phyloP scores from a whole-genome alignment of 2,888 invertebrate species.

The Lithophane leautieri region DNA sequence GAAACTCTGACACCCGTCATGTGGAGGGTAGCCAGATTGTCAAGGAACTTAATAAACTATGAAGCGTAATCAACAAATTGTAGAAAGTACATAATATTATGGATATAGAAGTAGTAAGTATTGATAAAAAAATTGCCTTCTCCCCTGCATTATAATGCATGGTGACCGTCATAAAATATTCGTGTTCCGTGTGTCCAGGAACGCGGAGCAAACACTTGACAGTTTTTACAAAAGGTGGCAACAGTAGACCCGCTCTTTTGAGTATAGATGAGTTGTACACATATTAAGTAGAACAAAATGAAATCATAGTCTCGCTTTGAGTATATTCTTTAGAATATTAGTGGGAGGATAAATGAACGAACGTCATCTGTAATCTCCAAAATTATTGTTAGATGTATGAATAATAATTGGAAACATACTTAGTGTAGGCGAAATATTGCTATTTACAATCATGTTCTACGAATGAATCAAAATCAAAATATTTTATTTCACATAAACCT shows the following conservation, averaged over 20 bases:
- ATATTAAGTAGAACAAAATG: neutral
- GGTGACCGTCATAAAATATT: slow-evolving; percentile 60
- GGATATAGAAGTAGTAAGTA: no score
- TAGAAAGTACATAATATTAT: neutral
- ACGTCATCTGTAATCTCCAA: neutral
- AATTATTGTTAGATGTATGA: neutral
- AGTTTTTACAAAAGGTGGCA: slow-evolving; percentile 51
- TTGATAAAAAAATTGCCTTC: slow-evolving; percentile 19
- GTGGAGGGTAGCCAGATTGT: no score
- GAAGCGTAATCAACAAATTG: neutral
- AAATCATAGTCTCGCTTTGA: neutral
- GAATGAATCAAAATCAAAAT: no score
- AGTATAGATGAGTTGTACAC: neutral
- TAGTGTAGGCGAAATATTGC: neutral
- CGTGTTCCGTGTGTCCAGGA: slow-evolving; percentile 64
- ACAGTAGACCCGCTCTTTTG: slow-evolving; percentile 32
- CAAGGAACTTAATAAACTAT: neutral
- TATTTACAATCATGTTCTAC: neutral
- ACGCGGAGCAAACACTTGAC: slow-evolving; percentile 73
- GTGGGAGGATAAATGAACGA: neutral
- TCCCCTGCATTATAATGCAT: slow-evolving; percentile 13
- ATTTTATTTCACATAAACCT: no score
- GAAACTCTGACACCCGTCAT: neutral
- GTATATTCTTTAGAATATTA: neutral
- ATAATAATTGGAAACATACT: neutral